These are phyloP conservation scores for Tenthredo mesomela DNA, from an alignment of 2,888 invertebrate genomes.

Conservation along the genomic window DNA sequence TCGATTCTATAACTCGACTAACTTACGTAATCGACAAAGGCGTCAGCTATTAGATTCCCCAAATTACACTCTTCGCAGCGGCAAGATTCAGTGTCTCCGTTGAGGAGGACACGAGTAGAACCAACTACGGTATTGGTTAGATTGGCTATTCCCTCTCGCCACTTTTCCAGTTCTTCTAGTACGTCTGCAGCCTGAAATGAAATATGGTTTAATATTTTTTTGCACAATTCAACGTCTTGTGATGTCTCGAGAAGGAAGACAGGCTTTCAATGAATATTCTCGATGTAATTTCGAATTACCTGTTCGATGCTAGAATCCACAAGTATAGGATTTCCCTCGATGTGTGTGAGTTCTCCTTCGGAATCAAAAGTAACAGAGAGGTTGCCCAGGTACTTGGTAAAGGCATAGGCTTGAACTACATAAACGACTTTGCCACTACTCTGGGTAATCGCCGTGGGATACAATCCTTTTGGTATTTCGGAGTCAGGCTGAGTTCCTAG, in stretches of 20 bases:
- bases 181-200: conserved; percentile 81
- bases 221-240: neutral
- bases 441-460: conserved; percentile 88
- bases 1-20: neutral
- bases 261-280: neutral
- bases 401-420: conserved; percentile 94
- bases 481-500: conserved; percentile 81
- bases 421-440: conserved; percentile 86
- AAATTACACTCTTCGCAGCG: conserved; percentile 89
- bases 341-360: conserved; percentile 84
- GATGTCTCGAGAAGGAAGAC: neutral
- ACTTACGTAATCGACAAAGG: conserved; percentile 83
- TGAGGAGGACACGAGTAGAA: conserved; percentile 84
- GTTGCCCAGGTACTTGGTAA: conserved; percentile 93
- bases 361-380: conserved; percentile 86
- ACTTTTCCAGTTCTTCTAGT: conserved; percentile 81
- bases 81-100: conserved; percentile 83
- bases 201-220: neutral
- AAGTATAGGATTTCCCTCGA: conserved; percentile 88
- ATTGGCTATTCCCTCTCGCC: conserved; percentile 80
- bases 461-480: conserved; percentile 87
- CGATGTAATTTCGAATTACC: conserved; percentile 63
- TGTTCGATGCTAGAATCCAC: conserved; percentile 84
- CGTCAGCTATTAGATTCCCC: conserved; percentile 90
- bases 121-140: conserved; percentile 83